These are phyloP conservation scores for Macquaria australasica DNA, from an alignment of 2,113 vertebrate genomes.

Conservation along the genomic window DNA sequence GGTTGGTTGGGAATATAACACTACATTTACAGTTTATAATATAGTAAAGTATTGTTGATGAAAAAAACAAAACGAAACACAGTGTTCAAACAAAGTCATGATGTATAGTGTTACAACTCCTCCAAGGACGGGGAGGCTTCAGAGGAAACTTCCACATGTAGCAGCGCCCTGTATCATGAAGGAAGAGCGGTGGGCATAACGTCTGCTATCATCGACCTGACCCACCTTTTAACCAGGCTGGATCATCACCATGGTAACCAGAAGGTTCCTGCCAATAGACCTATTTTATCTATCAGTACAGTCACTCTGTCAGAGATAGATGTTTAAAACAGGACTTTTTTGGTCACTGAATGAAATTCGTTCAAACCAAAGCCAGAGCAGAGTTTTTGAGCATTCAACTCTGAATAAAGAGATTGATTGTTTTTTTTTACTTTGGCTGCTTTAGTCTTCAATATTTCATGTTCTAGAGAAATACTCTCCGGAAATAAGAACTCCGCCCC, in stretches of 20 bases:
- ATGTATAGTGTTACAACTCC: constrained; percentile 36
- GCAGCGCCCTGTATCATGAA: not conserved
- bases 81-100: constrained; percentile 17
- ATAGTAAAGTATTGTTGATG: not conserved
- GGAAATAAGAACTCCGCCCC: too few relatives aligned
- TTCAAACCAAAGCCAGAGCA: too few relatives aligned
- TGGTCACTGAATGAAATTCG: too few relatives aligned
- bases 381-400: too few relatives aligned
- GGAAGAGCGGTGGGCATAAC: too few relatives aligned
- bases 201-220: too few relatives aligned
- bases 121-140: constrained; percentile 32
- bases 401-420: too few relatives aligned
- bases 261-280: not conserved
- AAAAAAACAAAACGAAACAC: not conserved
- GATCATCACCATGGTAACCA: too few relatives aligned
- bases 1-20: not conserved
- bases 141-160: not conserved
- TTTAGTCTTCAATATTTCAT: too few relatives aligned
- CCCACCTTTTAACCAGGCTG: too few relatives aligned
- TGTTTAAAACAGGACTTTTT: not conserved
- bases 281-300: not conserved
- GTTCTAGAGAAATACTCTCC: too few relatives aligned
- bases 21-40: not conserved
- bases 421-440: too few relatives aligned
- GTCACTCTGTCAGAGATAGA: not conserved